phyloP scores from a whole-genome alignment of 2,797 vertebrate species.

The Lophotriccus pileatus region DNA sequence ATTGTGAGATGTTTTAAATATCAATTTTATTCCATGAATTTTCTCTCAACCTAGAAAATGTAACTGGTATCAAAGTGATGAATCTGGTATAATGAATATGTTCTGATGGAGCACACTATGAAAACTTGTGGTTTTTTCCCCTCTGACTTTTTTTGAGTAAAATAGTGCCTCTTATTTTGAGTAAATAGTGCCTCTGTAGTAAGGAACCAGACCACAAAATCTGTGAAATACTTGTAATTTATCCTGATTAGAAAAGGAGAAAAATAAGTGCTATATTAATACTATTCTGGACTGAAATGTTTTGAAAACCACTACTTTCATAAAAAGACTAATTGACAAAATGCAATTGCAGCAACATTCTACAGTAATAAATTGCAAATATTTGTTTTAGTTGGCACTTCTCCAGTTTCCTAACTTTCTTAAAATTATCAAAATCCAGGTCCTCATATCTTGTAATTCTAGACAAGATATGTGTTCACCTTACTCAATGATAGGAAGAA shows the following conservation, averaged over 20 bases:
- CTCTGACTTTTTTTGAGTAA: not conserved
- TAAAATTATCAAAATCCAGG: not conserved
- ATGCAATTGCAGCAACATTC: not conserved
- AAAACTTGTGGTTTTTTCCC: not conserved
- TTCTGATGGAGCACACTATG: not conserved
- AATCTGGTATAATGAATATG: not conserved
- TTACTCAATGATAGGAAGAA: not conserved
- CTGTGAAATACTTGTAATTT: not conserved
- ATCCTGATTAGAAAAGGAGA: not conserved
- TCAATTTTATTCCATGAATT: not conserved
- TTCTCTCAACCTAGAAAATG: not conserved
- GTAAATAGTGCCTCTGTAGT: not conserved
- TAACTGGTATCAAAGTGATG: not conserved
- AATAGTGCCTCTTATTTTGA: not conserved
- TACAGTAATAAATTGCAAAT: not conserved
- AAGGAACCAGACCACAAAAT: not conserved
- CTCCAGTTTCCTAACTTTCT: not conserved
- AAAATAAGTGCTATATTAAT: not conserved
- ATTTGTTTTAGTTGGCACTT: not conserved
- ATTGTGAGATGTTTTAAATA: not conserved
- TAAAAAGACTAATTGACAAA: not conserved
- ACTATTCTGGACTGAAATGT: not conserved
- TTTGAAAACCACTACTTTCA: not conserved
- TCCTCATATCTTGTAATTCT: not conserved
- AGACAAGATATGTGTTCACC: not conserved